These are phyloP conservation scores for Diarsia dahlii DNA, from an alignment of 2,888 invertebrate genomes.

Conservation along the genomic window DNA sequence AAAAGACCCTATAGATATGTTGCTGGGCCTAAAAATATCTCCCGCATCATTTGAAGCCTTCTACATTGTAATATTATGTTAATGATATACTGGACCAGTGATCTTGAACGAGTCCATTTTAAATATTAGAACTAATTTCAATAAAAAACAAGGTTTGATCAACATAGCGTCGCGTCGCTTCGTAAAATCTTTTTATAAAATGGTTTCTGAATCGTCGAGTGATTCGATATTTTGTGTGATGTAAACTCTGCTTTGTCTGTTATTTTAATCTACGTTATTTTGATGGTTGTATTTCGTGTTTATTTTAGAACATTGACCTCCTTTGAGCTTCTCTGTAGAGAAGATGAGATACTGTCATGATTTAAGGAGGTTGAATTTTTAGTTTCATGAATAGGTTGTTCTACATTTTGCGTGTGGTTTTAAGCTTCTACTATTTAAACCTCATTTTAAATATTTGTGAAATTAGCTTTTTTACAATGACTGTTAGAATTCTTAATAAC, in stretches of 20 bases:
- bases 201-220: conserved; percentile 11
- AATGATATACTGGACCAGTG: conserved; percentile 40
- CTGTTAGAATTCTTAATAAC: conserved; percentile 33
- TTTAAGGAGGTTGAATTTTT: conserved; percentile 10
- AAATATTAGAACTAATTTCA: conserved; percentile 35
- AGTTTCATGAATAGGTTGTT: not conserved
- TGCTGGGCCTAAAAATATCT: conserved; percentile 23
- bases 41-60: conserved; percentile 20
- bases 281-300: conserved; percentile 47
- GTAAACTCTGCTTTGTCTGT: conserved; percentile 57
- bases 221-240: conserved; percentile 63
- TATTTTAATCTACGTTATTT: conserved; percentile 43
- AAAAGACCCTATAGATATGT: conserved; percentile 15
- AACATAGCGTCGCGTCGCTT: conserved; percentile 29
- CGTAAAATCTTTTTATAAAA: conserved; percentile 16
- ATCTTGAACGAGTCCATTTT: conserved; percentile 41
- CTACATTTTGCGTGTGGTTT: conserved; percentile 15
- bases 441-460: conserved; percentile 43
- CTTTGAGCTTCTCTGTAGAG: conserved; percentile 37
- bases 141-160: conserved; percentile 43
- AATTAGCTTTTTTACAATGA: conserved; percentile 57
- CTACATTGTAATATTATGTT: conserved; percentile 39
- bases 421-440: conserved; percentile 28
- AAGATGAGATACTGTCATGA: conserved; percentile 23
- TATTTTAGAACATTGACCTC: conserved; percentile 62